Conservation (phyloP, 2,113 vertebrate species). For the Rhinoptilus africanus region DNA sequence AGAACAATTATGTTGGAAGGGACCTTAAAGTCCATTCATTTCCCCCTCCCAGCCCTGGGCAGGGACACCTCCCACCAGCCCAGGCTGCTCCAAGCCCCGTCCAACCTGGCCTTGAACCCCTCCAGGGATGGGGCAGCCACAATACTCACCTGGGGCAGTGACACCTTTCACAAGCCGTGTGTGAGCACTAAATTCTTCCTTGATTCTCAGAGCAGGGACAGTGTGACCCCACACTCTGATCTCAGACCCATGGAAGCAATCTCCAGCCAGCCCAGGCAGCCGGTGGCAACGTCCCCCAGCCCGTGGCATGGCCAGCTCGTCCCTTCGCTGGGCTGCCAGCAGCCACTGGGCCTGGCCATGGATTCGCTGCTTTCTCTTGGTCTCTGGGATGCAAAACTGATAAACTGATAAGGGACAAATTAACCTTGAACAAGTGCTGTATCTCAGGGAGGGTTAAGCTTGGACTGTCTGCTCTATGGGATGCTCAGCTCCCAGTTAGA, state of each 20-base stretch:
- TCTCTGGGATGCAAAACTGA: not conserved
- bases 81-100: too few species aligned
- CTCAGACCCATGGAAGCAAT: not conserved
- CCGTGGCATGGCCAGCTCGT: not conserved
- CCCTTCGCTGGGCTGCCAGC: too few species aligned
- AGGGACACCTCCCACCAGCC: too few species aligned
- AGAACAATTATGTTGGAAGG: too few species aligned
- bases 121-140: too few species aligned
- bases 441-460: accelerated
- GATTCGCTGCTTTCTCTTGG: not conserved
- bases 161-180: not conserved
- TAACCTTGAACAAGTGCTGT: accelerated
- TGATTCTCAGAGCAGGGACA: not conserved
- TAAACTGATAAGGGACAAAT: not conserved
- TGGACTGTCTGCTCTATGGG: accelerated
- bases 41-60: too few species aligned
- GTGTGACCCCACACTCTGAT: accelerated
- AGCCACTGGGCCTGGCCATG: not conserved
- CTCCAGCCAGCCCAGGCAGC: not conserved
- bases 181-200: not conserved
- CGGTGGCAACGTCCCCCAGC: accelerated
- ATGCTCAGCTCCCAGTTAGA: not conserved
- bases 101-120: too few species aligned
- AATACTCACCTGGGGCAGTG: not conserved
- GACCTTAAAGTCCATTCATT: too few species aligned